Evolutionary conservation across 2,113 vertebrate genomes (phyloP).

Genomic region (Eclectus roratus): DNA sequence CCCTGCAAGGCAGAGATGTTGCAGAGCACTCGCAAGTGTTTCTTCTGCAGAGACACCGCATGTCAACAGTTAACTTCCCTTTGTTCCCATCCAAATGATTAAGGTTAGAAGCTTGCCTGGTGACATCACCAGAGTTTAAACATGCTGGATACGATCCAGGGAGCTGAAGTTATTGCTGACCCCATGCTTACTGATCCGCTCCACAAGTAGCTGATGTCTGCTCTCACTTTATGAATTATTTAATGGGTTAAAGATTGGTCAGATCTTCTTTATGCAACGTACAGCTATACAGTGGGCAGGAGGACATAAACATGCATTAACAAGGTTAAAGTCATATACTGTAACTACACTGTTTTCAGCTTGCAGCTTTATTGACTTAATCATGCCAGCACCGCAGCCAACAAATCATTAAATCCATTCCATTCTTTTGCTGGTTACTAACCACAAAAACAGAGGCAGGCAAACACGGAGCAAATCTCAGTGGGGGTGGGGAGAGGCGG

Average conservation of each 20-base stretch:
- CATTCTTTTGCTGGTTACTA: slow-evolving; percentile 70
- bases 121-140: slow-evolving; percentile 59
- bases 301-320: slow-evolving; percentile 68
- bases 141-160: slow-evolving; percentile 58
- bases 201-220: slow-evolving; percentile 54
- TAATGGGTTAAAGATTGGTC: slow-evolving; percentile 69
- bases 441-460: slow-evolving; percentile 63
- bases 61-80: slow-evolving; percentile 58
- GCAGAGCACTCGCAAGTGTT: neutral
- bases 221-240: slow-evolving; percentile 74
- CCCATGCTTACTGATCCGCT: slow-evolving; percentile 64
- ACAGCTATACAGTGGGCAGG: slow-evolving; percentile 41
- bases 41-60: neutral
- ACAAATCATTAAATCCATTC: slow-evolving; percentile 75
- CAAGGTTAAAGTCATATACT: slow-evolving; percentile 72
- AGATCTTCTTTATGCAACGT: slow-evolving; percentile 55
- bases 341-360: slow-evolving; percentile 66
- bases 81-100: slow-evolving; percentile 53
- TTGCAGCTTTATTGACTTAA: slow-evolving; percentile 73
- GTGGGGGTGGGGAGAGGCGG: slow-evolving; percentile 4
- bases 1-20: neutral
- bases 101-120: slow-evolving; percentile 54
- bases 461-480: slow-evolving; percentile 27
- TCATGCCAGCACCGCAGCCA: slow-evolving; percentile 64
- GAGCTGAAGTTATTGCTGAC: slow-evolving; percentile 67